These are phyloP conservation scores for Brachionus asplanchnoidis DNA, from an alignment of 1,140 invertebrate genomes.

Conservation along the genomic window DNA sequence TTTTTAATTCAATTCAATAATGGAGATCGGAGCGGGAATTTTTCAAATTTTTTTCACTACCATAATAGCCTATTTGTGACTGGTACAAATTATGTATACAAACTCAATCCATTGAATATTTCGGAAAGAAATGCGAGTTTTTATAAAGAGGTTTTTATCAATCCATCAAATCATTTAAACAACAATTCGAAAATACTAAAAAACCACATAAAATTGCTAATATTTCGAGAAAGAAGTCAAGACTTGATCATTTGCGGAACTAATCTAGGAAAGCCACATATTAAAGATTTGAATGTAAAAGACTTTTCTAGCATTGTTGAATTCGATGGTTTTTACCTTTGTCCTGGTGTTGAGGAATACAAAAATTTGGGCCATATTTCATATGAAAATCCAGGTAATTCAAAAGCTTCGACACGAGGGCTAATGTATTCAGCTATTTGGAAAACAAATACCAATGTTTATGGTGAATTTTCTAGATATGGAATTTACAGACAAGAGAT, in stretches of 20 bases:
- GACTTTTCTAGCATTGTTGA: constrained; percentile 24
- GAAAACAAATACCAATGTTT: not conserved
- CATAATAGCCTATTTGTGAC: not conserved
- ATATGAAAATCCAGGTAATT: not conserved
- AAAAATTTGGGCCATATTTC: constrained; percentile 20
- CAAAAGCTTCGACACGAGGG: not conserved
- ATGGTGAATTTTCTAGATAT: not conserved
- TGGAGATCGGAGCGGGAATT: not conserved
- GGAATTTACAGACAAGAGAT: constrained; percentile 33
- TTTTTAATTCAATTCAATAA: not conserved
- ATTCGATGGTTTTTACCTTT: constrained; percentile 6
- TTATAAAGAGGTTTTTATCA: constrained; percentile 11
- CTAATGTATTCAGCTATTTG: constrained; percentile 27
- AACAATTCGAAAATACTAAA: not conserved
- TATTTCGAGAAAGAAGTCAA: constrained; percentile 6
- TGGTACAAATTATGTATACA: constrained; percentile 8
- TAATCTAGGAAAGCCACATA: constrained; percentile 4
- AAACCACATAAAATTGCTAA: not conserved
- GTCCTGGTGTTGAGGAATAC: not conserved
- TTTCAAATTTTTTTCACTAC: not conserved
- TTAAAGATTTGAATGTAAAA: constrained; percentile 12
- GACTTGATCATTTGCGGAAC: constrained; percentile 20
- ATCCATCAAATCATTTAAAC: not conserved
- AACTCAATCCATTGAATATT: not conserved
- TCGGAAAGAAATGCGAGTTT: not conserved